phyloP scores from a whole-genome alignment of 2,113 vertebrate genomes.

The Eulemur rufifrons region DNA sequence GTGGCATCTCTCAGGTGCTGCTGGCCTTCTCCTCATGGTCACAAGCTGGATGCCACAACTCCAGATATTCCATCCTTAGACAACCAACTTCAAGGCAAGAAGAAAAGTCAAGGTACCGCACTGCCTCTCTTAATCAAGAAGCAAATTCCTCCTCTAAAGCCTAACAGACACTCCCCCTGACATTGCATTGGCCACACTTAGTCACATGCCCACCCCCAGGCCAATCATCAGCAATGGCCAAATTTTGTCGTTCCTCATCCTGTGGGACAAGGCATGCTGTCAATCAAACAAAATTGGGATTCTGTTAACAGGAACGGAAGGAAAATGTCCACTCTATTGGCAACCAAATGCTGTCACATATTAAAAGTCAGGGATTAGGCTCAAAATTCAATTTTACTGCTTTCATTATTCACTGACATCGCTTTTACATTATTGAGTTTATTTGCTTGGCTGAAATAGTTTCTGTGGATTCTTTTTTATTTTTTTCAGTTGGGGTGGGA shows the following conservation, averaged over 20 bases:
- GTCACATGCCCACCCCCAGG: neutral
- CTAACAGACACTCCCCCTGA: neutral
- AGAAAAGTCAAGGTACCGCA: neutral
- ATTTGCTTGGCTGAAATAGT: neutral
- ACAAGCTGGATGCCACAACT: neutral
- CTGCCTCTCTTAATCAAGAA: neutral
- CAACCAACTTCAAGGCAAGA: neutral
- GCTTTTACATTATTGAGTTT: neutral
- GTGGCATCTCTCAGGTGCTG: neutral
- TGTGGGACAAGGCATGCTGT: neutral
- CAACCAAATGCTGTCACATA: neutral
- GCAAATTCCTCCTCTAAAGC: neutral
- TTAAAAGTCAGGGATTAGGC: neutral
- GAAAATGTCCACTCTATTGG: neutral
- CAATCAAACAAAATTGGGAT: neutral
- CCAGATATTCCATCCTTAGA: neutral
- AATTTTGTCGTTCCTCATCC: neutral
- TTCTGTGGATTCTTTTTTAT: conserved; percentile 1
- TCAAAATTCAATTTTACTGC: neutral
- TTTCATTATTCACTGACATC: neutral
- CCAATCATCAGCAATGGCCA: neutral
- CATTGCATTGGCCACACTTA: neutral
- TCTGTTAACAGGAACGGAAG: conserved; percentile 1
- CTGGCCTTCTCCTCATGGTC: neutral
- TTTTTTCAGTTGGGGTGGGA: neutral